phyloP scores from a whole-genome alignment of 92 coral and sea anemone species.

The Porites divaricata region DNA sequence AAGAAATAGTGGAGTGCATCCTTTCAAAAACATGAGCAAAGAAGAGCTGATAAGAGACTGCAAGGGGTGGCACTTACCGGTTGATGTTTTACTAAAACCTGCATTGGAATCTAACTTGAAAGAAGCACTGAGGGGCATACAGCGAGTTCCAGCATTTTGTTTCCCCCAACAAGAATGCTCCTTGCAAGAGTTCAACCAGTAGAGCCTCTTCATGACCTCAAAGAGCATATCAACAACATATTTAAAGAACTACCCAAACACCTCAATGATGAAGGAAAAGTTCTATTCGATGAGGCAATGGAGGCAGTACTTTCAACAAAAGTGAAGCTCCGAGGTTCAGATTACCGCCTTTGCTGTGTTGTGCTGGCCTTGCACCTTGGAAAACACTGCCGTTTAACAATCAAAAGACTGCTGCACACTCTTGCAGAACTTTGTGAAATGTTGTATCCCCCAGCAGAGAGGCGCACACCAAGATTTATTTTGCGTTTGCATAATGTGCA shows the following conservation, averaged over 20 bases:
- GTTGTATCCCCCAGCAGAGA: slow-evolving; percentile 24
- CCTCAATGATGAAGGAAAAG: not conserved
- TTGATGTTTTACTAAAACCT: slow-evolving; percentile 5
- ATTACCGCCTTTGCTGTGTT: not conserved
- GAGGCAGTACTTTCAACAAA: slow-evolving; percentile 1
- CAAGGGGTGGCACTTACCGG: slow-evolving; percentile 10
- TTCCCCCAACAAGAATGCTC: not conserved
- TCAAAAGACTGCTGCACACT: slow-evolving; percentile 30
- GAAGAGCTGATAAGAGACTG: slow-evolving; percentile 15
- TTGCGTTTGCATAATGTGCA: slow-evolving; percentile 36
- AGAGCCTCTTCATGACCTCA: slow-evolving; percentile 23
- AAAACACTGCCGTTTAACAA: not conserved
- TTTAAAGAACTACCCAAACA: slow-evolving; percentile 39
- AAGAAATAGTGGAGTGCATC: slow-evolving; percentile 28
- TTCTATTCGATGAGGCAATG: slow-evolving; percentile 18
- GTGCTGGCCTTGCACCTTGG: not conserved
- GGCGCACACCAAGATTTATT: slow-evolving; percentile 15
- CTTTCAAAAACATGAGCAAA: slow-evolving; percentile 23
- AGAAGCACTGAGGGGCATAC: slow-evolving; percentile 40
- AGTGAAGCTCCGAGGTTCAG: slow-evolving; percentile 9
- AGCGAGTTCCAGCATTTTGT: slow-evolving; percentile 37
- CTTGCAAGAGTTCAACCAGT: slow-evolving; percentile 35
- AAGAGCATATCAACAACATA: slow-evolving; percentile 31
- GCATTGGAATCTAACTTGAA: slow-evolving; percentile 8
- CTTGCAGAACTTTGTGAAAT: slow-evolving; percentile 34